These are phyloP conservation scores for Lycaena phlaeas DNA, from an alignment of 2,888 invertebrate genomes.

Conservation along the genomic window DNA sequence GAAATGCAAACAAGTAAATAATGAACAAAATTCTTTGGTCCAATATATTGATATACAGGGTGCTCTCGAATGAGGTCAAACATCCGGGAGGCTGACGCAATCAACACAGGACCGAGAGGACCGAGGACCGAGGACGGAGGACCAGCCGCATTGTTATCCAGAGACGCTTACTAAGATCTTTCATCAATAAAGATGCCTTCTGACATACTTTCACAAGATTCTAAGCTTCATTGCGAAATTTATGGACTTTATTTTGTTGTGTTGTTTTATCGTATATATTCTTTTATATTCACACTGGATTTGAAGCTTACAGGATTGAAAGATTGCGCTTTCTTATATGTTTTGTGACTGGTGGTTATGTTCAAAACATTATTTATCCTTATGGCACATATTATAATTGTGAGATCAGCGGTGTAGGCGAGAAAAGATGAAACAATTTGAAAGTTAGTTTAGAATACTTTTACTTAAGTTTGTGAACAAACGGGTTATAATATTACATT, in stretches of 20 bases:
- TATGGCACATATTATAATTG: too few species aligned
- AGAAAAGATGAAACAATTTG: too few species aligned
- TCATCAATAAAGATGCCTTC: slow-evolving; percentile 9
- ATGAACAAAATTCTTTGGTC: neutral
- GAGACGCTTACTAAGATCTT: slow-evolving; percentile 11
- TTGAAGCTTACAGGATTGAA: too few species aligned
- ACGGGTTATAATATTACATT: too few species aligned
- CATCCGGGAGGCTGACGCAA: slow-evolving; percentile 6
- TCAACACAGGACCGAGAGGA: neutral
- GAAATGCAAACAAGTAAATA: neutral
- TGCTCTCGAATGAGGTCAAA: slow-evolving; percentile 8
- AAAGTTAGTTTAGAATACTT: too few species aligned
- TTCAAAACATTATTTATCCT: too few species aligned
- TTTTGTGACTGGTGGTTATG: too few species aligned
- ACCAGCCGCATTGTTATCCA: slow-evolving; percentile 6
- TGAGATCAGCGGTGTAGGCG: too few species aligned
- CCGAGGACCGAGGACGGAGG: slow-evolving; percentile 1
- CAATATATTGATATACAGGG: neutral
- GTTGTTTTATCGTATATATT: too few species aligned
- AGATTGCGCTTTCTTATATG: too few species aligned
- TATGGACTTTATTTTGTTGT: neutral
- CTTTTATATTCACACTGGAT: too few species aligned
- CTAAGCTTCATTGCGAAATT: neutral
- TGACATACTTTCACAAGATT: slow-evolving; percentile 5
- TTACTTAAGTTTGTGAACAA: too few species aligned